Conservation (phyloP, 1,140 invertebrate genomes). For the Branchinecta lynchi region DNA sequence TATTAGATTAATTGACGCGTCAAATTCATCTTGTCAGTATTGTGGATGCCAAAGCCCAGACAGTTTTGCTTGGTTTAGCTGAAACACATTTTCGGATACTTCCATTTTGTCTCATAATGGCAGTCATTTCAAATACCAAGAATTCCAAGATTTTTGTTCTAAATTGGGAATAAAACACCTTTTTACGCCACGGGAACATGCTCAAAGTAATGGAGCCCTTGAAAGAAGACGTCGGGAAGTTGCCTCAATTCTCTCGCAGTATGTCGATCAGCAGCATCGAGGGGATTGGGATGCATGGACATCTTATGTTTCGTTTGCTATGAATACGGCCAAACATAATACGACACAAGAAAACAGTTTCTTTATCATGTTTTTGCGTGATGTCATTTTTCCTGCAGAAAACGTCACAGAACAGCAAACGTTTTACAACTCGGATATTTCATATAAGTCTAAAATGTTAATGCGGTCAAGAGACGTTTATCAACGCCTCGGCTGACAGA, state of each 20-base stretch:
- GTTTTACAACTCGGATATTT: too few relatives aligned
- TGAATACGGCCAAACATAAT: slow-evolving; percentile 6
- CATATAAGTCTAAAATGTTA: too few relatives aligned
- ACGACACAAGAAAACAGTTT: slow-evolving; percentile 6
- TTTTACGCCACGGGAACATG: neutral
- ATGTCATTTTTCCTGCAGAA: too few relatives aligned
- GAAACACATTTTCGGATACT: neutral
- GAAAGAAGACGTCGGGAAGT: slow-evolving; percentile 8
- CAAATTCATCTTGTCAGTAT: slow-evolving; percentile 1
- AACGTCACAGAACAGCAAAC: too few relatives aligned
- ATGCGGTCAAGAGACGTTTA: too few relatives aligned
- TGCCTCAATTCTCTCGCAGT: slow-evolving; percentile 5
- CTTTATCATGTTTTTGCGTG: too few relatives aligned
- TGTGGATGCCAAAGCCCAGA: slow-evolving; percentile 8
- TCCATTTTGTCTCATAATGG: slow-evolving; percentile 6
- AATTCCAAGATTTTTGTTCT: neutral
- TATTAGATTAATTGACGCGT: slow-evolving; percentile 2
- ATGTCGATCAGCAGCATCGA: slow-evolving; percentile 4
- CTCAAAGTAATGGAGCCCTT: slow-evolving; percentile 9
- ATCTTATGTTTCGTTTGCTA: slow-evolving; percentile 2
- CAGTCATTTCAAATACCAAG: slow-evolving; percentile 1
- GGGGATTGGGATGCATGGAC: slow-evolving; percentile 1
- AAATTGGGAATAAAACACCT: slow-evolving; percentile 6
- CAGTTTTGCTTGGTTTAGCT: neutral
- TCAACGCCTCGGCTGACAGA: too few relatives aligned